Evolutionary conservation across 2,113 vertebrate genomes (phyloP).

Genomic region (Oreotrochilus melanogaster): DNA sequence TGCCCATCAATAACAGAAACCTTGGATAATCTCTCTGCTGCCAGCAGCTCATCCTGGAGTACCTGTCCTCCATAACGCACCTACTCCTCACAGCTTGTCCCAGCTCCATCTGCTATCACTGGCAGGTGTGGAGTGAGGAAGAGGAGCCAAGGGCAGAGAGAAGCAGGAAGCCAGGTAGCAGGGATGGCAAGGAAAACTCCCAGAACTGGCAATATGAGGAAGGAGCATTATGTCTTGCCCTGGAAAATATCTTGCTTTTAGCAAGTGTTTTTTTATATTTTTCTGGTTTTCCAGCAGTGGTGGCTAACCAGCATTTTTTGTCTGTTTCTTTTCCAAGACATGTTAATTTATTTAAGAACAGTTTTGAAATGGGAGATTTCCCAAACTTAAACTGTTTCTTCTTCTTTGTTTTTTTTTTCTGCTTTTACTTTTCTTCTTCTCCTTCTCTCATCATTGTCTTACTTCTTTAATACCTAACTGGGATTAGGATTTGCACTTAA

Average conservation of each 20-base stretch:
- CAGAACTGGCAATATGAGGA: neutral
- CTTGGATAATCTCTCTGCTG: neutral
- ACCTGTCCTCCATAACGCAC: neutral
- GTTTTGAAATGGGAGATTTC: neutral
- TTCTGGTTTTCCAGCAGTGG: neutral
- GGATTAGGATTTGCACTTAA: neutral
- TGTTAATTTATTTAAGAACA: neutral
- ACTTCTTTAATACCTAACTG: neutral
- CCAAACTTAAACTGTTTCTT: neutral
- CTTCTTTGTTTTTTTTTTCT: accelerated
- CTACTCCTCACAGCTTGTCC: neutral
- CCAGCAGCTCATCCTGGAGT: neutral
- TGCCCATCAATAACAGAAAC: neutral
- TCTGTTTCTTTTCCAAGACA: neutral
- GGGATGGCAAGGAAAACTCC: neutral
- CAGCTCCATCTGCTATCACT: neutral
- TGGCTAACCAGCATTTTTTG: neutral
- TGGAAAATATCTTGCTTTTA: neutral
- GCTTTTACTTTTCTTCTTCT: neutral
- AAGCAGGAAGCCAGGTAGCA: accelerated
- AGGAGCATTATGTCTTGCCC: neutral
- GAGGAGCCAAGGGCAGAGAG: neutral
- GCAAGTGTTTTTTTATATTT: neutral
- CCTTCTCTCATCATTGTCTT: accelerated
- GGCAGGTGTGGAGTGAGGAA: neutral